These are phyloP conservation scores for Platycercus adscitus DNA, from an alignment of 2,113 vertebrate genomes.

Conservation along the genomic window DNA sequence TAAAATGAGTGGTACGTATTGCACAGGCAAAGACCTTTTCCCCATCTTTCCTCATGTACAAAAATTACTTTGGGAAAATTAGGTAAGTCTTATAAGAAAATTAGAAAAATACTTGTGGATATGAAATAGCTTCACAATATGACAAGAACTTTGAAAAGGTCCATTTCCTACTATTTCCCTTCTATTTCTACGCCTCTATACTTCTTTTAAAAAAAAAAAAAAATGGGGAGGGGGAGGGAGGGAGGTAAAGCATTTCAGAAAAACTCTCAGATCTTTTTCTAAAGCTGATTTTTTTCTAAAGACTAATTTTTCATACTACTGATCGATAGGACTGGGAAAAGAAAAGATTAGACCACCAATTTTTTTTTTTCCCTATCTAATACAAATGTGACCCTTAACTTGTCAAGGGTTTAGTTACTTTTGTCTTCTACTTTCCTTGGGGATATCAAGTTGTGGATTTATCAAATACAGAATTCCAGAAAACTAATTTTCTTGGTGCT, in stretches of 20 bases:
- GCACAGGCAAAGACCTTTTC: not conserved
- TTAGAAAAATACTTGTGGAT: conserved; percentile 27
- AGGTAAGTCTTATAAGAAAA: conserved; percentile 17
- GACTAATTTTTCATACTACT: conserved; percentile 1
- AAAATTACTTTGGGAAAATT: conserved; percentile 32
- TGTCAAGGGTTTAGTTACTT: not conserved
- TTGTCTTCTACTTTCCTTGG: not conserved
- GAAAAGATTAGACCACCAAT: conserved; percentile 19
- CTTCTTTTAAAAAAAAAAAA: too few relatives aligned
- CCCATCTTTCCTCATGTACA: not conserved
- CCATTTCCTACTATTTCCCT: conserved; percentile 42
- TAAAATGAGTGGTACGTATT: not conserved
- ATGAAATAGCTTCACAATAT: conserved; percentile 46
- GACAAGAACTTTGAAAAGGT: conserved; percentile 58
- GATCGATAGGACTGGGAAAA: conserved; percentile 42
- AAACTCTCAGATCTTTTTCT: conserved; percentile 49
- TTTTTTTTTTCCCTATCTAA: conserved; percentile 11
- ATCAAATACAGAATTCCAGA: not conserved
- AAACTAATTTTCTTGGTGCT: not conserved
- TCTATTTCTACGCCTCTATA: not conserved
- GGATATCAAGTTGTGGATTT: not conserved
- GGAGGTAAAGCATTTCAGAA: not conserved
- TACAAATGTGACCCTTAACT: conserved; percentile 13
- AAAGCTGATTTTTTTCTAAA: conserved; percentile 33
- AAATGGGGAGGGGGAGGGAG: too few relatives aligned